phyloP scores from a whole-genome alignment of 2,888 invertebrate genomes.

The Uropetala carovei region DNA sequence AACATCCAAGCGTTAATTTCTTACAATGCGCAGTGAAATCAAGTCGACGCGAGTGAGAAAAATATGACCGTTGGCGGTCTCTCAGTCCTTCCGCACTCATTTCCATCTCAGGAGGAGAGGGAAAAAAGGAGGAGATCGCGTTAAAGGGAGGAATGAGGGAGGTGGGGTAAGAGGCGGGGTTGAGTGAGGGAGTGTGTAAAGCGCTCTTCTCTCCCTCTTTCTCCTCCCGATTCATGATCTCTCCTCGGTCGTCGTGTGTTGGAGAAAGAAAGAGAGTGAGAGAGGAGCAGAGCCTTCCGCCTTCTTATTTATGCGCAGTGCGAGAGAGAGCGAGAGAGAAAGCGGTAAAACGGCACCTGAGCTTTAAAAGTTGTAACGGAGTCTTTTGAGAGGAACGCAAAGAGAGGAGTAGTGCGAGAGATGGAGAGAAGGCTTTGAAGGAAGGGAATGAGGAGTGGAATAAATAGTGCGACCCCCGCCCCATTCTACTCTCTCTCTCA shows the following conservation, averaged over 20 bases:
- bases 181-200: neutral
- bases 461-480: neutral
- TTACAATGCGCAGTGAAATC: neutral
- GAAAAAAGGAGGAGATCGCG: neutral
- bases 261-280: too few relatives aligned
- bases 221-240: slow-evolving; percentile 7
- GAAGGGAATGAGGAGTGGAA: neutral
- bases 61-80: neutral
- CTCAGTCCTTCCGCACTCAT: neutral
- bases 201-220: neutral
- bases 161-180: neutral
- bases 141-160: neutral
- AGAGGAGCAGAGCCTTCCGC: neutral
- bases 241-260: neutral
- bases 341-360: neutral
- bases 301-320: slow-evolving; percentile 1
- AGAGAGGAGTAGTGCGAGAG: neutral
- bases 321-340: neutral
- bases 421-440: neutral
- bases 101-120: neutral
- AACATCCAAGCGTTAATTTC: neutral
- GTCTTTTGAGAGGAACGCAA: slow-evolving; percentile 33
- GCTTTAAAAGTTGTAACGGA: slow-evolving; percentile 13
- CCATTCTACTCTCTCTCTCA: neutral
- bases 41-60: neutral